phyloP scores from a whole-genome alignment of 1,140 invertebrate genomes.

The Probaryconus sp. region DNA sequence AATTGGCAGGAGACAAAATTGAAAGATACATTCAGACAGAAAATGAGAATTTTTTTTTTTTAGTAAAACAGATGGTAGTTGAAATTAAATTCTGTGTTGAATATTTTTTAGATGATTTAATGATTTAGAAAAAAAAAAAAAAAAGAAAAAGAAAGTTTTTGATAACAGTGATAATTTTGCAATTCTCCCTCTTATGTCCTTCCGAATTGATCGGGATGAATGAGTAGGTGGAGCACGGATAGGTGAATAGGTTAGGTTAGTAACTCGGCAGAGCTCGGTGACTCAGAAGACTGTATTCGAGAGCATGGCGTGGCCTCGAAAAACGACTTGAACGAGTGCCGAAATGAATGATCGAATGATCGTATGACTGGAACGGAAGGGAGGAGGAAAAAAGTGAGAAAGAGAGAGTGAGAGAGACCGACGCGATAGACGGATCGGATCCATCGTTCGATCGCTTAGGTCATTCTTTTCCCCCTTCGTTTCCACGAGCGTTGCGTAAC shows the following conservation, averaged over 20 bases:
- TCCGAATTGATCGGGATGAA: conserved; percentile 42
- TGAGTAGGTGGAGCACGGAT: conserved; percentile 51
- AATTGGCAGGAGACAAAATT: no score
- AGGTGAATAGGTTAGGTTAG: conserved; percentile 57
- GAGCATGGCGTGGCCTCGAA: conserved; percentile 65
- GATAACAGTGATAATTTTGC: no score
- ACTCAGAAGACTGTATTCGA: conserved; percentile 62
- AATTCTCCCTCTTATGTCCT: no score
- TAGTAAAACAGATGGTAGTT: no score
- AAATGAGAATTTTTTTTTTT: no score
- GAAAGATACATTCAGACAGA: no score
- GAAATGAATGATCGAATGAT: conserved; percentile 65
- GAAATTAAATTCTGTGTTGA: no score
- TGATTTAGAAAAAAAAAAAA: no score
- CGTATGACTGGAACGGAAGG: conserved; percentile 36
- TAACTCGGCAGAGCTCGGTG: conserved; percentile 47
- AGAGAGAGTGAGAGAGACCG: conserved; percentile 9
- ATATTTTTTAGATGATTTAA: no score
- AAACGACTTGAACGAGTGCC: conserved; percentile 61
- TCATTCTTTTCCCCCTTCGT: conserved; percentile 32
- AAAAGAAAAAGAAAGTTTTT: no score
- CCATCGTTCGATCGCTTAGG: conserved; percentile 9
- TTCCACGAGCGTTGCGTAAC: conserved; percentile 51
- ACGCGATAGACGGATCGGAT: no score
- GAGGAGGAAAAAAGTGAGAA: conserved; percentile 23